Percentiles rank a stretch among this genome's conserved stretches.
These are phyloP conservation scores for Drosophila arizonae DNA, from an alignment of 1,140 invertebrate species.

Conservation along the genomic window DNA sequence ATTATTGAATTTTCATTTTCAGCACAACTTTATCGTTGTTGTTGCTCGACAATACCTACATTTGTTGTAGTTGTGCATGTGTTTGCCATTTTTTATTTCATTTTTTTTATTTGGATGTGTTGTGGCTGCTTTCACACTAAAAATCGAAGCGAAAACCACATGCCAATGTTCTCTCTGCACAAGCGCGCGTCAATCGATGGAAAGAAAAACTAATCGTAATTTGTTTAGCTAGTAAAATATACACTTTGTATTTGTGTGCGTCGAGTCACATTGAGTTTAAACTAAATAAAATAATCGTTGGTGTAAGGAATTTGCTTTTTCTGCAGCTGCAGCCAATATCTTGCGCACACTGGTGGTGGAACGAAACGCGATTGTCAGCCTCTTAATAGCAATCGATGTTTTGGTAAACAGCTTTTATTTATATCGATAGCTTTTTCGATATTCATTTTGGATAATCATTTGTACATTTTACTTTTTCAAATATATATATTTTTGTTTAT, in stretches of 20 bases:
- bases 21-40: constrained; percentile 31
- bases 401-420: background rate
- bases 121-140: constrained; percentile 63
- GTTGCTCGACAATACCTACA: constrained; percentile 61
- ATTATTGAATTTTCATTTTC: constrained; percentile 77
- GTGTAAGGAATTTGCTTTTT: constrained; percentile 22
- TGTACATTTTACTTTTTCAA: background rate
- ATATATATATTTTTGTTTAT: background rate
- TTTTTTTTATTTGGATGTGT: constrained; percentile 44
- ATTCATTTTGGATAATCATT: background rate
- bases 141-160: constrained; percentile 48
- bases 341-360: constrained; percentile 32
- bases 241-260: constrained; percentile 21
- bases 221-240: constrained; percentile 16
- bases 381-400: constrained; percentile 4
- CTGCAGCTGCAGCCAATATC: constrained; percentile 43
- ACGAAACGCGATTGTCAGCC: background rate
- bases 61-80: constrained; percentile 71
- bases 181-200: constrained; percentile 48
- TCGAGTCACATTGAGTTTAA: constrained; percentile 29
- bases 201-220: constrained; percentile 14
- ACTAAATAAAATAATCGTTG: constrained; percentile 26
- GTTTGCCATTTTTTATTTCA: constrained; percentile 71
- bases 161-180: constrained; percentile 39
- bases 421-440: background rate